A percentile compares a stretch with the other conserved stretches of the same genome.
Conservation (phyloP, 2,797 vertebrate genomes). For the Epinephelus malabaricus region DNA sequence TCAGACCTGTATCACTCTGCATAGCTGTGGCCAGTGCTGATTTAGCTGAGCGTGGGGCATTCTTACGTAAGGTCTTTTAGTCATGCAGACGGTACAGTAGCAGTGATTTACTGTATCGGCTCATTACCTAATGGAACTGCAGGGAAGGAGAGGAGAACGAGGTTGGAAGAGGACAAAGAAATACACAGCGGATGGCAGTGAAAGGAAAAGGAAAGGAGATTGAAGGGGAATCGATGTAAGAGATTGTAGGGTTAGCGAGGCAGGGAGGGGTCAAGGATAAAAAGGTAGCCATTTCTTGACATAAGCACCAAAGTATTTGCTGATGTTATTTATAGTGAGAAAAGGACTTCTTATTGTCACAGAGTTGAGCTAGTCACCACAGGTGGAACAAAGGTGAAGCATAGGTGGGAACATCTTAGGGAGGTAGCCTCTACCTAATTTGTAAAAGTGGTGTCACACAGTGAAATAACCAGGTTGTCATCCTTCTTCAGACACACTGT, state of each 20-base stretch:
- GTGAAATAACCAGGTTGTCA: constrained; percentile 30
- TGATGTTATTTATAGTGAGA: constrained; percentile 3
- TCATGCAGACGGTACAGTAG: constrained; percentile 57
- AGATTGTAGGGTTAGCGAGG: background rate
- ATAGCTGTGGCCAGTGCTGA: constrained; percentile 65
- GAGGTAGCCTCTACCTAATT: background rate
- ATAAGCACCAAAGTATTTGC: background rate
- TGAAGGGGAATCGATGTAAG: background rate
- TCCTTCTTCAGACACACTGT: constrained; percentile 25
- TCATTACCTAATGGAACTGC: constrained; percentile 82
- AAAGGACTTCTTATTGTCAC: background rate
- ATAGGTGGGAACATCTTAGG: constrained; percentile 7
- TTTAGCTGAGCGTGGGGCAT: constrained; percentile 46
- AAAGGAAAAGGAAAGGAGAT: constrained; percentile 5
- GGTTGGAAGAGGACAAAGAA: constrained; percentile 21
- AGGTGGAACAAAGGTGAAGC: constrained; percentile 8
- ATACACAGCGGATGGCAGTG: constrained; percentile 9
- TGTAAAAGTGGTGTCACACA: constrained; percentile 42
- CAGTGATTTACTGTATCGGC: constrained; percentile 72
- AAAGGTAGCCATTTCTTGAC: background rate
- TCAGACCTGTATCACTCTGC: constrained; percentile 62
- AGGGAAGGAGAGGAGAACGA: constrained; percentile 22
- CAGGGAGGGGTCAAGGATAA: background rate
- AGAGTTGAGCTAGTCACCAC: background rate
- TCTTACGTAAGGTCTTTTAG: constrained; percentile 68